Evolutionary conservation across 2,113 vertebrate genomes (phyloP), one percentile per base, ranked within the genome.

Genomic region (Neogale vison): DNA sequence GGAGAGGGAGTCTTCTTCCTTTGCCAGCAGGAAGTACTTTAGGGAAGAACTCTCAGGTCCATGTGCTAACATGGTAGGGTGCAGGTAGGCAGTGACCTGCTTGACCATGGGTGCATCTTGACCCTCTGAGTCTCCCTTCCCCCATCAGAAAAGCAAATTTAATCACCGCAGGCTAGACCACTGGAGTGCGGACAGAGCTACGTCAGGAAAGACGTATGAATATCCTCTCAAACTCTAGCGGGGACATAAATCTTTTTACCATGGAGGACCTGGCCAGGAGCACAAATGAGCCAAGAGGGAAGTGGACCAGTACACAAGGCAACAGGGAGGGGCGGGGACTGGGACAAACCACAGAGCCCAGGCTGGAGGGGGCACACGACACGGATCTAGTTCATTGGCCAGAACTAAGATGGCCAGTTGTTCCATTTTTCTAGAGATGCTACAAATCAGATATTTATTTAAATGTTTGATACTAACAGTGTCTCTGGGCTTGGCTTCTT

Each of bases 371-470:
- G 59, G 2, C 52, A 10, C 10, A 15, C 13, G 3, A 26, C 47
- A 18, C 0, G 7, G 15, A 31, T 85, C 69, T 17, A 47, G 50
- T 10, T 10, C n/a, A 9, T 18, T 7, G 24, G 67, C 0, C 23
- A n/a, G 23, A 21, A 74, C 45, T n/a, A 63, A 34, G 5, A 29
- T 12, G 21, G 39, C 29, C 72, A 71, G 79, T 71, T 69, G 81
- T 71, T 71, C 92, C 10, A 72, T 13, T 47, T 47, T 47, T 71
- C 63, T 47, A 57, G 63, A 31, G 29, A 36, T 26, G 13, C n/a
- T 34, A 39, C 47, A 74, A 34, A 29, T 18, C 11, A 31, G 8
- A 39, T 31, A 61, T 52, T 42, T 57, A 59, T 39, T 42, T 18
- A 55, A 1, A 7, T 18, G 52, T 24, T 77, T 59, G 29, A 12